phyloP scores from a whole-genome alignment of 2,797 vertebrate species.

The Sebastes taczanowskii region DNA sequence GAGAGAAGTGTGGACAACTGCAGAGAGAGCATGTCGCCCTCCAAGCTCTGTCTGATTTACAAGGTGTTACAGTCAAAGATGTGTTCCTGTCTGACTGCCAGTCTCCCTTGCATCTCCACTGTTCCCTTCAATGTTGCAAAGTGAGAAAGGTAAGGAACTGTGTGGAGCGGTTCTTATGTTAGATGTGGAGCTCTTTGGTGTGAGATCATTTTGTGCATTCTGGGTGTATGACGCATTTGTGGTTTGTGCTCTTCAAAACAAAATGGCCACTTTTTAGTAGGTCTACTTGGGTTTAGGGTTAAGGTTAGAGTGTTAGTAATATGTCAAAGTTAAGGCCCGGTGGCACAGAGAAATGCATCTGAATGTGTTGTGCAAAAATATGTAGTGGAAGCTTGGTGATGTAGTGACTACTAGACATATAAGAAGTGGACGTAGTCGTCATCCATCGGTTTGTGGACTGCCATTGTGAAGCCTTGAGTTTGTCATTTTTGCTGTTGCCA shows the following conservation, averaged over 20 bases:
- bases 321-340: not conserved
- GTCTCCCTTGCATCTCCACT: conserved; percentile 5
- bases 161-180: not conserved
- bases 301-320: not conserved
- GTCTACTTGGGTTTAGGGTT: not conserved
- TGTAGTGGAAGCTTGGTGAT: not conserved
- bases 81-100: conserved; percentile 29
- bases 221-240: not conserved
- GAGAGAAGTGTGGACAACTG: conserved; percentile 50
- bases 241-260: not conserved
- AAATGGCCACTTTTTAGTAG: not conserved
- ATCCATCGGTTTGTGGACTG: no score
- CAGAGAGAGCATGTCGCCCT: conserved; percentile 29
- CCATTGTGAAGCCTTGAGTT: no score
- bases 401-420: not conserved
- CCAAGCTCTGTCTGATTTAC: conserved; percentile 31
- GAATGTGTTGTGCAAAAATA: not conserved
- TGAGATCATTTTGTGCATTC: conserved; percentile 1
- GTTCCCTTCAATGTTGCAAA: not conserved
- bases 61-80: conserved; percentile 34
- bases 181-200: not conserved
- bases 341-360: not conserved
- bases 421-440: no score
- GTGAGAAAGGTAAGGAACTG: conserved; percentile 11
- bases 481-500: no score